Conservation (phyloP, 2,888 invertebrate species). For the Pocota personata region DNA sequence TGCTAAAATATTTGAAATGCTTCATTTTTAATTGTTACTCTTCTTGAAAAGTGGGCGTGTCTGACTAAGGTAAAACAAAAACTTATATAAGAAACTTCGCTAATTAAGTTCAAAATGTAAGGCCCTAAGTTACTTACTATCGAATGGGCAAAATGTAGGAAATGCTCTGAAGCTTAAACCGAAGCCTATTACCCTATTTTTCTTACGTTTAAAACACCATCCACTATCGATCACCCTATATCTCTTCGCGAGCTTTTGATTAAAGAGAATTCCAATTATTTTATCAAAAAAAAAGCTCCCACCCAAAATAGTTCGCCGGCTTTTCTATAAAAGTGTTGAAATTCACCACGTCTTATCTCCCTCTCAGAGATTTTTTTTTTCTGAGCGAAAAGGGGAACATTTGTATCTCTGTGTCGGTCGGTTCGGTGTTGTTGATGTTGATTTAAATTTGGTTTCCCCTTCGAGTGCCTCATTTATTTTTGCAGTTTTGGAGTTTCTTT, state of each 20-base stretch:
- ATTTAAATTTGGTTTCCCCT: constrained; percentile 8
- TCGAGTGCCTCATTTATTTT: constrained; percentile 4
- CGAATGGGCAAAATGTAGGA: too few relatives aligned
- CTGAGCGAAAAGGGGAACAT: constrained; percentile 19
- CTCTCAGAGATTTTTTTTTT: background rate
- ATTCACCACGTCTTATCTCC: constrained; percentile 30
- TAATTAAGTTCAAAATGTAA: too few relatives aligned
- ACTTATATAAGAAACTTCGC: too few relatives aligned
- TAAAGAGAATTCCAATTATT: constrained; percentile 9
- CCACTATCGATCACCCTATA: constrained; percentile 5
- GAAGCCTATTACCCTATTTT: too few relatives aligned
- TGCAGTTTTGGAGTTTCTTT: constrained; percentile 48
- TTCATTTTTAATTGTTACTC: too few relatives aligned
- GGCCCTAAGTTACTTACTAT: too few relatives aligned
- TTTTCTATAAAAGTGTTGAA: constrained; percentile 21
- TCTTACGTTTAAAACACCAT: too few relatives aligned
- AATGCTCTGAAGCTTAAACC: too few relatives aligned
- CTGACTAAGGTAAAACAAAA: too few relatives aligned
- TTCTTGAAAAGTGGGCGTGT: too few relatives aligned
- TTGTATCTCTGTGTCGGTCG: constrained; percentile 11
- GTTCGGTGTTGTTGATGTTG: background rate
- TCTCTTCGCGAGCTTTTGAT: background rate
- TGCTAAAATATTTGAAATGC: too few relatives aligned
- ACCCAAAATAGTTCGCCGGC: constrained; percentile 36
- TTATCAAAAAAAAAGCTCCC: constrained; percentile 17